Evolutionary conservation across 2,113 vertebrate species (phyloP).

Genomic region (Cichladusa arquata): DNA sequence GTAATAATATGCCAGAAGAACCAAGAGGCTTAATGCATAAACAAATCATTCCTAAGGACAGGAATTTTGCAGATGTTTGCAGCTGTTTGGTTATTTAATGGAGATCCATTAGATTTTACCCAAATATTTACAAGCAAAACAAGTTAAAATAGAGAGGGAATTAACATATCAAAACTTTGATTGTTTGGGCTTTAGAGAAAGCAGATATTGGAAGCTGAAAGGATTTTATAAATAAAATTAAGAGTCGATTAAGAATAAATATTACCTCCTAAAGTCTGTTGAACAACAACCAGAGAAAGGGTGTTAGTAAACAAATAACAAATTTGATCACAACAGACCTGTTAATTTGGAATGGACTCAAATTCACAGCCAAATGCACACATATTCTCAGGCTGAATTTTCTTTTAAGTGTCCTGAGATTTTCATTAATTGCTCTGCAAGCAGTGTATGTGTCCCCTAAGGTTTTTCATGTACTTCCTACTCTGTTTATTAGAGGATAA

Average conservation of each 20-base stretch:
- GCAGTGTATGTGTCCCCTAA: not conserved
- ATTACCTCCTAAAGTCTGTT: not conserved
- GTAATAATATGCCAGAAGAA: not conserved
- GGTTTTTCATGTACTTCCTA: slow-evolving; percentile 2
- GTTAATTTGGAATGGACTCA: not conserved
- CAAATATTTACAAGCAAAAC: not conserved
- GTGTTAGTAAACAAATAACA: not conserved
- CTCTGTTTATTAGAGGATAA: slow-evolving; percentile 60
- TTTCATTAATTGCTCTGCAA: slow-evolving; percentile 14
- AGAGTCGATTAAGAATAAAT: not conserved
- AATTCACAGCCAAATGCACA: not conserved
- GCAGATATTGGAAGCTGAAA: not conserved
- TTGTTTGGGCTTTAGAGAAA: not conserved
- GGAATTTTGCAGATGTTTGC: not conserved
- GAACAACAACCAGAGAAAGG: not conserved
- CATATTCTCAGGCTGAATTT: not conserved
- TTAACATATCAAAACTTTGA: not conserved
- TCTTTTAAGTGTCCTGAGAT: slow-evolving; percentile 15
- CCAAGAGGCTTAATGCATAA: not conserved
- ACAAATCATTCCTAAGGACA: not conserved
- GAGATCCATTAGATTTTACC: not conserved
- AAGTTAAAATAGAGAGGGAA: not conserved
- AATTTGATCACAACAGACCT: not conserved
- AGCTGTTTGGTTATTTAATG: not conserved
- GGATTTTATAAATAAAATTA: not conserved